Conservation (phyloP, 2,797 vertebrate genomes). For the Sebastiscus tertius region DNA sequence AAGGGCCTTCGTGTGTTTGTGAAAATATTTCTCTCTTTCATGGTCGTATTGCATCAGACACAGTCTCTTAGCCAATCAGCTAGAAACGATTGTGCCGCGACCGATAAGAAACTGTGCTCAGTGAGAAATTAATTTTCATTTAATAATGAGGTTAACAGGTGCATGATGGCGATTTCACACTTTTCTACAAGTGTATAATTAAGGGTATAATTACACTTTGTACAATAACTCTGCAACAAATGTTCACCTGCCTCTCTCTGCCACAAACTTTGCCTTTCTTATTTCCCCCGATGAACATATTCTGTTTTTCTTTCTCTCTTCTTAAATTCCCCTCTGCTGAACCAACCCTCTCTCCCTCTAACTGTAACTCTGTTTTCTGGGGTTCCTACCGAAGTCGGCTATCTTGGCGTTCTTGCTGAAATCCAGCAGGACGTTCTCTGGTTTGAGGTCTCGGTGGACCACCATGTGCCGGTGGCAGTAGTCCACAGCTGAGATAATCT, state of each 20-base stretch:
- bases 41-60: conserved; percentile 21
- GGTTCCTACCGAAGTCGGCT: conserved; percentile 92
- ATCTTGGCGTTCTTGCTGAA: conserved; percentile 98
- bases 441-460: conserved; percentile 98
- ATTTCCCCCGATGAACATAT: neutral
- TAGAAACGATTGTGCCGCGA: conserved; percentile 8
- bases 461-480: conserved; percentile 99
- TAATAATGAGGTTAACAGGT: conserved; percentile 21
- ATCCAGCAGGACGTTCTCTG: conserved; percentile 97
- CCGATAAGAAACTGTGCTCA: neutral
- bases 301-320: neutral
- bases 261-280: neutral
- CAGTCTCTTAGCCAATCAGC: conserved; percentile 12
- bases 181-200: neutral
- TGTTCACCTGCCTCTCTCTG: neutral
- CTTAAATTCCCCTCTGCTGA: neutral
- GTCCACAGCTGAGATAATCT: conserved; percentile 98
- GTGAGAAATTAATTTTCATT: neutral
- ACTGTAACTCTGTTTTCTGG: neutral
- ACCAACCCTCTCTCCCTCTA: neutral
- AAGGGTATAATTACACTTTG: neutral
- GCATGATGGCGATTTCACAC: conserved; percentile 3
- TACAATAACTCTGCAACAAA: neutral
- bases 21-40: conserved; percentile 46
- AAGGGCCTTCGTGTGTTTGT: conserved; percentile 31